Percentiles rank a stretch among this genome's conserved stretches.
phyloP scores from a whole-genome alignment of 2,888 invertebrate species.

The Metalampra italica region DNA sequence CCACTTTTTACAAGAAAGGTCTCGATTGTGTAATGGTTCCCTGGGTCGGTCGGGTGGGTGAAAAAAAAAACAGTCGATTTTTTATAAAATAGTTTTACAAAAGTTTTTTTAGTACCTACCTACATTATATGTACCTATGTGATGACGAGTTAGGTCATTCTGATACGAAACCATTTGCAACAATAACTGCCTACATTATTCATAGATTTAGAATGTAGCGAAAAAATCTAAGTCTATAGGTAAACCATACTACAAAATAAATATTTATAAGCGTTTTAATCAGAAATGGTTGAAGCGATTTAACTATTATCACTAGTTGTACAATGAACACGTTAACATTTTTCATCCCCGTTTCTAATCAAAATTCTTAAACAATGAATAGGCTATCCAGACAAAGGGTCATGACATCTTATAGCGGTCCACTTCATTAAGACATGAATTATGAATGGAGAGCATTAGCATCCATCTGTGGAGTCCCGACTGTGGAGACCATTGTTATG shows the following conservation, averaged over 20 bases:
- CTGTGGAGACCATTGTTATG: constrained; percentile 69
- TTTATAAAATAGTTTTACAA: background rate
- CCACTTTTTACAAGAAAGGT: constrained; percentile 69
- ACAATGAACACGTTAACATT: too few relatives aligned
- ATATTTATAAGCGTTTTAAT: too few relatives aligned
- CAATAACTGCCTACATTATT: too few relatives aligned
- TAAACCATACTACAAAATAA: too few relatives aligned
- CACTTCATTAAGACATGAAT: constrained; percentile 72
- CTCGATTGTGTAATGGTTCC: constrained; percentile 52
- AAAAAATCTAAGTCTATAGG: too few relatives aligned
- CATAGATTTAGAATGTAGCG: too few relatives aligned
- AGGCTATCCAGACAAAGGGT: constrained; percentile 37
- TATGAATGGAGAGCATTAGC: constrained; percentile 70
- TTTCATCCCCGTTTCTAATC: too few relatives aligned
- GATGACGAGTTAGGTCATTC: too few relatives aligned
- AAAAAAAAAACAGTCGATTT: constrained; percentile 35
- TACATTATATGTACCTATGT: too few relatives aligned
- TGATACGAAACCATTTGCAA: too few relatives aligned
- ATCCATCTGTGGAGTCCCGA: constrained; percentile 61
- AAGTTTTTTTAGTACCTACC: background rate
- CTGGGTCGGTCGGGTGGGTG: constrained; percentile 39
- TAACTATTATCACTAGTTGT: background rate
- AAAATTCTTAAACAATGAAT: too few relatives aligned
- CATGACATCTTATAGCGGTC: constrained; percentile 43
- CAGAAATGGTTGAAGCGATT: too few relatives aligned